These are phyloP conservation scores for Brachionichthys hirsutus DNA, from an alignment of 2,113 vertebrate species.

Conservation along the genomic window DNA sequence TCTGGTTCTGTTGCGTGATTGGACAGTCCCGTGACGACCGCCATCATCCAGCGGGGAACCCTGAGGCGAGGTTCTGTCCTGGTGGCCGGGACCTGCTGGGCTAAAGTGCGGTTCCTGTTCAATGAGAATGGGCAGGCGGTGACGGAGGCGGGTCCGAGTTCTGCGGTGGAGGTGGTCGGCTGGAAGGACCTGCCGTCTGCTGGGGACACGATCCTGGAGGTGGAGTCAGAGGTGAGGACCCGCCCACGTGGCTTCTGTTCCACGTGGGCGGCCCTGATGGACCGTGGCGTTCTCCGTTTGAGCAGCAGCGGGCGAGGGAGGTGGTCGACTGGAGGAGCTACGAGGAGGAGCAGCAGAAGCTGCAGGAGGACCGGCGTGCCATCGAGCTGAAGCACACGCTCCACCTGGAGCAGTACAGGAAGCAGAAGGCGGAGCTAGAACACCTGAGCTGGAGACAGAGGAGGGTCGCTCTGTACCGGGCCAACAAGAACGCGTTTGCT, in stretches of 20 bases:
- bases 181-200: conserved; percentile 94
- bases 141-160: conserved; percentile 79
- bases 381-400: conserved; percentile 83
- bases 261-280: background rate
- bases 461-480: conserved; percentile 71
- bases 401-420: conserved; percentile 80
- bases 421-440: conserved; percentile 69
- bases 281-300: background rate
- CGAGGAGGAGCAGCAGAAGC: conserved; percentile 78
- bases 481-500: conserved; percentile 65
- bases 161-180: conserved; percentile 87
- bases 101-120: conserved; percentile 90
- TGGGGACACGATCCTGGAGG: conserved; percentile 90
- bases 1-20: background rate
- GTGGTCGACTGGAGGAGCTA: conserved; percentile 87
- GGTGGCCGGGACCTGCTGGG: conserved; percentile 90
- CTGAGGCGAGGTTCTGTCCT: conserved; percentile 85
- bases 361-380: conserved; percentile 75
- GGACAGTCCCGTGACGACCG: conserved; percentile 84
- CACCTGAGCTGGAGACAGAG: conserved; percentile 86
- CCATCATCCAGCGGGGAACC: conserved; percentile 88
- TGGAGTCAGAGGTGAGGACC: conserved; percentile 88
- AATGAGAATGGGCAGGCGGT: conserved; percentile 84
- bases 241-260: too few relatives aligned
- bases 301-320: conserved; percentile 87